A percentile compares a stretch with the other conserved stretches of the same genome.
phyloP scores from a whole-genome alignment of 2,888 invertebrate species.

The Erebia aethiops region DNA sequence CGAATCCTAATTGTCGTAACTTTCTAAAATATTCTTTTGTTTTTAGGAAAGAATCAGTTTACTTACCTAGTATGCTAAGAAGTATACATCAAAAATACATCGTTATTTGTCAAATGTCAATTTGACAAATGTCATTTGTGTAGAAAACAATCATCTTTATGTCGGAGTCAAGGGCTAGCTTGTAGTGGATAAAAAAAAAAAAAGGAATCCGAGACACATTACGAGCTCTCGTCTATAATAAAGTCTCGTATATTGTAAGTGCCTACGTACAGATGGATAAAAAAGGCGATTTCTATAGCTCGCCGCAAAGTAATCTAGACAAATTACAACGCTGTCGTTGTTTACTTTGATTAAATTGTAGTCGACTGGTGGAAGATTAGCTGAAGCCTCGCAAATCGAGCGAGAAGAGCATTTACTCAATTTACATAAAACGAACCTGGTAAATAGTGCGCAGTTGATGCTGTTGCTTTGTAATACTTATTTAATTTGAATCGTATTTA shows the following conservation, averaged over 20 bases:
- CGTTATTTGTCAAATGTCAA: background rate
- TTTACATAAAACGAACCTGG: conserved; percentile 76
- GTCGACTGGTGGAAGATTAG: conserved; percentile 81
- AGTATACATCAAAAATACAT: background rate
- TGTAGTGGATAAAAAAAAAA: too few species aligned
- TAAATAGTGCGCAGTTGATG: conserved; percentile 1
- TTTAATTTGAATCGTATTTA: background rate
- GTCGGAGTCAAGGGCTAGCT: too few species aligned
- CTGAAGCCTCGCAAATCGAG: conserved; percentile 79
- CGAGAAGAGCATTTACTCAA: conserved; percentile 74
- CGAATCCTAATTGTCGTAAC: too few species aligned
- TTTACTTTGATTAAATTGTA: conserved; percentile 83
- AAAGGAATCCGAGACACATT: conserved; percentile 65
- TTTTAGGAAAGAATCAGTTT: too few species aligned
- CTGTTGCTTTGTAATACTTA: conserved; percentile 2
- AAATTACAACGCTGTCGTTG: conserved; percentile 78
- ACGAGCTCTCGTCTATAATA: conserved; percentile 47
- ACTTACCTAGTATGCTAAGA: too few species aligned
- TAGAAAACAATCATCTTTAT: conserved; percentile 68
- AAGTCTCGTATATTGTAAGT: conserved; percentile 40
- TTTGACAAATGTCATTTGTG: conserved; percentile 59
- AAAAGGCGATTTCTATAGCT: conserved; percentile 79
- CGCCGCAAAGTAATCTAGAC: conserved; percentile 81
- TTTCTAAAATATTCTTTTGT: too few species aligned
- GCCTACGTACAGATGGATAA: conserved; percentile 65